Evolutionary conservation across 2,113 vertebrate species (phyloP).

Genomic region (Embiotoca jacksoni): DNA sequence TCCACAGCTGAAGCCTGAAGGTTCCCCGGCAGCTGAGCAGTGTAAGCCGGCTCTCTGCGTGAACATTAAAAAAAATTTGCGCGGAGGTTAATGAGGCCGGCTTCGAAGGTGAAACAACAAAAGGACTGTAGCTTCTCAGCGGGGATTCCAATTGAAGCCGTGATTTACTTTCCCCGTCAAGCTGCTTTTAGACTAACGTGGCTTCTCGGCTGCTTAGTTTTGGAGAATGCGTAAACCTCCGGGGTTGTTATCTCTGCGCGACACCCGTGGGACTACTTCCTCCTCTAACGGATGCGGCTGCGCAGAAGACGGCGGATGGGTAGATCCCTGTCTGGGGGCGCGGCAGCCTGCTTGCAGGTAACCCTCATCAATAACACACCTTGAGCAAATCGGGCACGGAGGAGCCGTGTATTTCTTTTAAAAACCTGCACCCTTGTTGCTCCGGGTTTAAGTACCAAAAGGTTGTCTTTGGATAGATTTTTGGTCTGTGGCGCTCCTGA

Average conservation of each 20-base stretch:
- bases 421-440: constrained; percentile 24
- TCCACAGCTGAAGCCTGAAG: background rate
- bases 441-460: constrained; percentile 20
- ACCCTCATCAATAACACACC: constrained; percentile 11
- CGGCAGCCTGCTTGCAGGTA: constrained; percentile 1
- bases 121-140: background rate
- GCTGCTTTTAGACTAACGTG: constrained; percentile 18
- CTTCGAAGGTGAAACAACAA: constrained; percentile 16
- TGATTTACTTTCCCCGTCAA: background rate
- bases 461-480: constrained; percentile 18
- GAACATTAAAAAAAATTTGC: constrained; percentile 2
- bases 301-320: background rate
- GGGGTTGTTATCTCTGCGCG: background rate
- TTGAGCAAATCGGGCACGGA: background rate
- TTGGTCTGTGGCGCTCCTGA: background rate
- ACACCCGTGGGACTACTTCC: background rate
- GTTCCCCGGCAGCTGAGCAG: background rate
- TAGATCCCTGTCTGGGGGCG: background rate
- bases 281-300: constrained; percentile 8
- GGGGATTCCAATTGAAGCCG: constrained; percentile 6
- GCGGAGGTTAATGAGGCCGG: constrained; percentile 16
- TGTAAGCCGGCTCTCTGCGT: background rate
- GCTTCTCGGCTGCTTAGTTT: constrained; percentile 20
- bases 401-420: constrained; percentile 15
- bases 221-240: background rate